Base-by-base conservation (phyloP, 2,888 invertebrate species). In the Altica lythri region DNA sequence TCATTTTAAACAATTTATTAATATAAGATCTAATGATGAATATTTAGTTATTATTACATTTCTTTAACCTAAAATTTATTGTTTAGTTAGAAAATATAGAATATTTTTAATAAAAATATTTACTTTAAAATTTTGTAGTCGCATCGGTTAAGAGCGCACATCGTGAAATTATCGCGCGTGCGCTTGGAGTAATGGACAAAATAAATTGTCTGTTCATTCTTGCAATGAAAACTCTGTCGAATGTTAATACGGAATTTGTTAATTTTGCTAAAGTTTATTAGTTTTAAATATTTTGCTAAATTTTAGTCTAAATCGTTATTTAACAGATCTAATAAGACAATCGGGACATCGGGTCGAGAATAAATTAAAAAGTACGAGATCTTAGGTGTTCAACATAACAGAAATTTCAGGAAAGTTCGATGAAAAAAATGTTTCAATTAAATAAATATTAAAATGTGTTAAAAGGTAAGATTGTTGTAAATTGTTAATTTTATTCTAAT, bases 151-250 rank as follows among this genome's bases (percentile, higher is more conserved):
- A n/a, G 40, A 40, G 49, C 49, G 49, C 49, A 49, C 49, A 40
- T 49, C 49, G 49, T 49, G 40, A 49, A 49, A 40, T 32, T 12
- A 46, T 38, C 47, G 40, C 61, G 61, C 61, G 30, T 56, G 60
- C 57, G 58, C 54, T 14, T 10, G 37, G 32, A 38, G 38, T 37
- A 47, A 51, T 53, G 44, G 55, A 57, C 48, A 53, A 60, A 60
- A 60, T 56, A 55, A n/a, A 59, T 61, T 59, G 54, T 62, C 54
- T 50, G 52, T 60, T 57, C 57, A 50, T 62, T 59, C 55, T 54
- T 55, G 53, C 51, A 49, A 60, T 58, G 59, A 61, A 55, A 58
- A 60, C 51, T 57, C 60, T 53, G 56, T 60, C 48, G 58, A 55
- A 60, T 59, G 59, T 59, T 56, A 54, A 48, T 32, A 17, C 37